phyloP scores from a whole-genome alignment of 2,797 vertebrate genomes.

The Monodelphis domestica region DNA sequence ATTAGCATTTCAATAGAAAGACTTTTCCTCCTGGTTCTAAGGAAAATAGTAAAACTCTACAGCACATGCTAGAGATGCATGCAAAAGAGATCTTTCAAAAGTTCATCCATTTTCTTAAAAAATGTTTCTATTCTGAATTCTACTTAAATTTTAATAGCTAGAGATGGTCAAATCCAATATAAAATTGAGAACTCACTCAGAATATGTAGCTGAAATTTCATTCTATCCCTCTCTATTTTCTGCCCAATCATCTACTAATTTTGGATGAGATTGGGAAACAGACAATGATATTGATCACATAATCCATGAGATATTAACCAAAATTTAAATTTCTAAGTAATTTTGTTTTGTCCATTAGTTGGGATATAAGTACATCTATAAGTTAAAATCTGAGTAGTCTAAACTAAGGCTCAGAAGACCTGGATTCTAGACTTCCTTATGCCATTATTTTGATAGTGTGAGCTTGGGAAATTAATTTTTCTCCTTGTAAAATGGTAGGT shows the following conservation, averaged over 20 bases:
- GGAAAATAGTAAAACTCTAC: conserved; percentile 74
- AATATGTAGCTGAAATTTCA: background rate
- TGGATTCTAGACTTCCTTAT: background rate
- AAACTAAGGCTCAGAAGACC: background rate
- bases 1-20: conserved; percentile 86
- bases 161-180: fast-evolving
- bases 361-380: background rate
- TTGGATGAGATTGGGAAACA: background rate
- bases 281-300: background rate
- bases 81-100: conserved; percentile 50
- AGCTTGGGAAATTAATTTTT: background rate
- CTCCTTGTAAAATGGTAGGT: background rate
- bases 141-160: background rate
- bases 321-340: background rate
- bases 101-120: conserved; percentile 27
- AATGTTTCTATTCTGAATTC: background rate
- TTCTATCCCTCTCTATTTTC: background rate
- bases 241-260: background rate
- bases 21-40: conserved; percentile 76
- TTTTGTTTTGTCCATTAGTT: background rate
- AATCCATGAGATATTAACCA: background rate
- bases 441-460: background rate
- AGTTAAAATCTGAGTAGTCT: background rate
- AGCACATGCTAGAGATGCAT: conserved; percentile 32
- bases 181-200: too few species aligned